These are phyloP conservation scores for Phoebastria nigripes DNA, from an alignment of 2,797 vertebrate genomes.

Conservation along the genomic window DNA sequence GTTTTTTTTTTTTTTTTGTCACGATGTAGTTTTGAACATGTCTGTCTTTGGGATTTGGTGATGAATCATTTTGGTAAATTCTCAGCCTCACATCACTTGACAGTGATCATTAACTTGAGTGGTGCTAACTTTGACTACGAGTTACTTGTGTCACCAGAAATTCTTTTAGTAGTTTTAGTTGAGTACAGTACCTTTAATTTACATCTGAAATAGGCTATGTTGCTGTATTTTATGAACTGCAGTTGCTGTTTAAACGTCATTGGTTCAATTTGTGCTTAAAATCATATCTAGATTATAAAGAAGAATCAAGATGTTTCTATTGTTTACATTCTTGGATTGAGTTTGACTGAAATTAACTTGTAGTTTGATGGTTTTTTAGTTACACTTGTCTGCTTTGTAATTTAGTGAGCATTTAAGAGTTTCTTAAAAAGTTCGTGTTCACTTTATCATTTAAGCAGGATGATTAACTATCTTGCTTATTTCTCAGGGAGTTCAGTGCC, in stretches of 20 bases:
- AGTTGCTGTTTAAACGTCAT: not conserved
- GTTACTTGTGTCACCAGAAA: not conserved
- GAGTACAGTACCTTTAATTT: not conserved
- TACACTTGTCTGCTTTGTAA: not conserved
- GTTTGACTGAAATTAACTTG: not conserved
- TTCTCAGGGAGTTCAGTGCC: conserved; percentile 64
- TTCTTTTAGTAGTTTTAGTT: not conserved
- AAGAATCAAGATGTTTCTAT: not conserved
- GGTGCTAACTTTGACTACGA: not conserved
- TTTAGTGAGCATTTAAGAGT: not conserved
- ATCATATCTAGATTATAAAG: not conserved
- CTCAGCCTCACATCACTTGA: not conserved
- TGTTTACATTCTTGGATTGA: not conserved
- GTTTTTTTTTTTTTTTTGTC: not conserved
- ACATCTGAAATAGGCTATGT: not conserved
- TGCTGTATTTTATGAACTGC: not conserved
- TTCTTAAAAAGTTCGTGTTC: not conserved
- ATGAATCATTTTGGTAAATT: not conserved
- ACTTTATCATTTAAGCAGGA: not conserved
- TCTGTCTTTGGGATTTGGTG: not conserved
- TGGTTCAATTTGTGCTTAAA: not conserved
- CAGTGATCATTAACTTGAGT: not conserved
- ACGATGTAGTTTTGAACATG: not conserved
- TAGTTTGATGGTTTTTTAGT: not conserved
- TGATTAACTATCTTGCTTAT: not conserved